Percentiles rank a stretch among this genome's conserved stretches.
phyloP scores from a whole-genome alignment of 1,140 invertebrate genomes.

The Pseudachorutes palmiensis region DNA sequence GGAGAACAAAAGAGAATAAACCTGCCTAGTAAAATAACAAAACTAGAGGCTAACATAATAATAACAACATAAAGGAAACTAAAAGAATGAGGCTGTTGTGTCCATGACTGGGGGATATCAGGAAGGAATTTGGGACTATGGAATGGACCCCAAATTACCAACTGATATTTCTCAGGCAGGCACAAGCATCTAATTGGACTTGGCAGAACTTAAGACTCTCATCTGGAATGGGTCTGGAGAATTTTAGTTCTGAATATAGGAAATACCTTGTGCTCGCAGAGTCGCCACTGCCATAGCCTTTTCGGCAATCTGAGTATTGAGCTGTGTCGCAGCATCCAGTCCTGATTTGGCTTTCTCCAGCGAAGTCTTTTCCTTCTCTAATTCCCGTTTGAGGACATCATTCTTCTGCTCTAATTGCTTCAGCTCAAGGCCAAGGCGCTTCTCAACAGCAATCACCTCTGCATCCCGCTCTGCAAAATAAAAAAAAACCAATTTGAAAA shows the following conservation, averaged over 20 bases:
- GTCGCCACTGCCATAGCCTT: conserved; percentile 22
- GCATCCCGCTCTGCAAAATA: conserved; percentile 28
- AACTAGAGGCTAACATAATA: background rate
- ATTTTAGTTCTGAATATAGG: background rate
- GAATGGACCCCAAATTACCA: conserved; percentile 37
- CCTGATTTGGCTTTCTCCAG: conserved; percentile 29
- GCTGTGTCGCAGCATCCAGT: conserved; percentile 33
- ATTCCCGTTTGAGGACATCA: conserved; percentile 21
- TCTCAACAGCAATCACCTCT: conserved; percentile 25
- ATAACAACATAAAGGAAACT: conserved; percentile 7
- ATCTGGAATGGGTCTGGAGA: background rate
- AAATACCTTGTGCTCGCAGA: conserved; percentile 34
- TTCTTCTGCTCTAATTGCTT: conserved; percentile 18
- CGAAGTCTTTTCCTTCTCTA: conserved; percentile 22
- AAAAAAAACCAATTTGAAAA: conserved; percentile 15
- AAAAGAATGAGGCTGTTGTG: conserved; percentile 13
- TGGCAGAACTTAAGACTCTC: too few species aligned
- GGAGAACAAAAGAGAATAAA: too few species aligned
- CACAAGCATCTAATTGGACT: too few species aligned
- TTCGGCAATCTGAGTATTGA: conserved; percentile 35
- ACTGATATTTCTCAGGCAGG: conserved; percentile 39
- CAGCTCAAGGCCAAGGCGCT: conserved; percentile 20
- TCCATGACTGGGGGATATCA: conserved; percentile 37
- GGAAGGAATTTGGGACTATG: conserved; percentile 32
- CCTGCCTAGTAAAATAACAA: background rate